These are phyloP conservation scores for Cephus pygmeus DNA, from an alignment of 2,888 invertebrate genomes.

Conservation along the genomic window DNA sequence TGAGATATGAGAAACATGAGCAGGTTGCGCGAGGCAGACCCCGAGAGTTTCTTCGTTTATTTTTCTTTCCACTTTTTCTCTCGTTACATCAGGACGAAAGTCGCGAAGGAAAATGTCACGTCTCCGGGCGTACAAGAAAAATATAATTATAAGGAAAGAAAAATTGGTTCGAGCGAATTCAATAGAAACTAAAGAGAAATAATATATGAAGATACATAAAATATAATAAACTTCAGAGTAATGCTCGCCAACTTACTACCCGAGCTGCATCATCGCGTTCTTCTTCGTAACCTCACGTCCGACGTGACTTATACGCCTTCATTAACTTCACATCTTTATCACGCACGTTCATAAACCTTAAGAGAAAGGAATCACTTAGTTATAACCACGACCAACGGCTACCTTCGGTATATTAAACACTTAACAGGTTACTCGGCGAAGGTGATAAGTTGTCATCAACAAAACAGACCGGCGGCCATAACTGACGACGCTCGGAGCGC, in stretches of 20 bases:
- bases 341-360: background rate
- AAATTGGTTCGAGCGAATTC: background rate
- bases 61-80: background rate
- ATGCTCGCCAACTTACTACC: conserved; percentile 2
- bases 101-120: background rate
- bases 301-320: conserved; percentile 11
- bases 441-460: background rate
- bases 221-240: background rate
- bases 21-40: conserved; percentile 12
- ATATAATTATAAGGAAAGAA: background rate
- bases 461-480: background rate
- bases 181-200: background rate
- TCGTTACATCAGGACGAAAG: background rate
- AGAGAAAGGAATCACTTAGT: conserved; percentile 3
- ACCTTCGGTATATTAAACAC: background rate
- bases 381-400: background rate
- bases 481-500: too few relatives aligned
- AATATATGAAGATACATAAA: background rate
- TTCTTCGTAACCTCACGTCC: conserved; percentile 12
- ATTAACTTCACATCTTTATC: conserved; percentile 8
- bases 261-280: background rate
- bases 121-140: background rate
- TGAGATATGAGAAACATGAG: conserved; percentile 19
- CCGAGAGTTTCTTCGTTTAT: background rate
- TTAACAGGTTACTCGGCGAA: background rate